Conservation (phyloP, 2,113 vertebrate species). For the Stegostoma tigrinum region DNA sequence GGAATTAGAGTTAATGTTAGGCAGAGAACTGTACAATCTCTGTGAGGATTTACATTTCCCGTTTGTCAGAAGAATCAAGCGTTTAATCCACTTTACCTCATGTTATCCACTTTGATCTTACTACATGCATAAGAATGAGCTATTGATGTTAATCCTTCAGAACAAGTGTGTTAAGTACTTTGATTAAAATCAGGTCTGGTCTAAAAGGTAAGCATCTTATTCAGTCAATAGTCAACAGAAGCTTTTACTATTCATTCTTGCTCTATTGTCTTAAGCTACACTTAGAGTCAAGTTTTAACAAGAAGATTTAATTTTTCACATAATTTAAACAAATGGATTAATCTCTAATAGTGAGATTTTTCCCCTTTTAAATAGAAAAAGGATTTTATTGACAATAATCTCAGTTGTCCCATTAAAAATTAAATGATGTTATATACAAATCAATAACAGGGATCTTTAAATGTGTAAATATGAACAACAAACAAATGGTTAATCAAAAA, state of each 20-base stretch:
- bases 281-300: neutral
- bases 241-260: neutral
- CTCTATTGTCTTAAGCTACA: conserved; percentile 20
- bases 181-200: conserved; percentile 35
- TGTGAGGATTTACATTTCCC: conserved; percentile 7
- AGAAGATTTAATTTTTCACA: conserved; percentile 2
- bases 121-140: conserved; percentile 36
- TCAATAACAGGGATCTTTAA: neutral
- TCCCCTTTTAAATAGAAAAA: neutral
- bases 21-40: conserved; percentile 6
- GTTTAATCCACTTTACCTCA: conserved; percentile 33
- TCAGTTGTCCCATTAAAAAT: neutral
- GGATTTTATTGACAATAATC: neutral
- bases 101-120: conserved; percentile 36
- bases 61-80: conserved; percentile 23
- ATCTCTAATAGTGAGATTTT: neutral
- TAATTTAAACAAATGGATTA: neutral
- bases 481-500: neutral
- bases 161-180: conserved; percentile 33
- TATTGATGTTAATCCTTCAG: conserved; percentile 36
- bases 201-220: conserved; percentile 27
- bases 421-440: neutral
- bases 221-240: conserved; percentile 32
- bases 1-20: neutral
- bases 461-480: neutral